Evolutionary conservation across 2,888 invertebrate genomes (phyloP).

Genomic region (Helleia helle): DNA sequence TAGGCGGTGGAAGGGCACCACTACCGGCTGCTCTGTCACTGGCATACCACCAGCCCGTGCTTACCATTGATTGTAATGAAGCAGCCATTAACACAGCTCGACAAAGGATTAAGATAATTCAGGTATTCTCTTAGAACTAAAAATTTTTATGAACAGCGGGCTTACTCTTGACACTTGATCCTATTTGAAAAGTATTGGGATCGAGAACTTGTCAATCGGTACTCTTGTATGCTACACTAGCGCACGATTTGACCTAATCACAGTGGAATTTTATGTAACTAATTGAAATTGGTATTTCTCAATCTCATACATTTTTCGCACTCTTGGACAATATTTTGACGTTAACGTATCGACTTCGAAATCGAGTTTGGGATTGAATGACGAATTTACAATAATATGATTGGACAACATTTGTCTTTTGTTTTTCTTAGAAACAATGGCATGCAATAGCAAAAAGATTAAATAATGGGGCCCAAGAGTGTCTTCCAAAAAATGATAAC

Average conservation of each 20-base stretch:
- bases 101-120: conserved; percentile 74
- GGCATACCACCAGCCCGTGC: conserved; percentile 79
- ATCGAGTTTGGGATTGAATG: too few species aligned
- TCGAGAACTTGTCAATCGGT: too few species aligned
- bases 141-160: neutral
- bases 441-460: conserved; percentile 68
- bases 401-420: conserved; percentile 5
- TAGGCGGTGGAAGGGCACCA: conserved; percentile 93
- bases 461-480: conserved; percentile 27
- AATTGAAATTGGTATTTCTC: too few species aligned
- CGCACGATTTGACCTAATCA: too few species aligned
- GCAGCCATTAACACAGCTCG: conserved; percentile 67
- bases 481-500: conserved; percentile 20
- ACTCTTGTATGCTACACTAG: too few species aligned
- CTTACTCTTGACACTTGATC: too few species aligned
- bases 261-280: too few species aligned
- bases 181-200: too few species aligned
- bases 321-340: too few species aligned
- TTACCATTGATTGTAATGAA: conserved; percentile 86
- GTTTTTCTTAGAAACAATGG: conserved; percentile 71
- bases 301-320: too few species aligned
- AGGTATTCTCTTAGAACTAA: conserved; percentile 28
- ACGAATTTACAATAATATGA: too few species aligned
- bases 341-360: too few species aligned
- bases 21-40: conserved; percentile 83